Percentiles rank a stretch among this genome's conserved stretches.
phyloP scores from a whole-genome alignment of 2,797 vertebrate species.

The Borostomias antarcticus region DNA sequence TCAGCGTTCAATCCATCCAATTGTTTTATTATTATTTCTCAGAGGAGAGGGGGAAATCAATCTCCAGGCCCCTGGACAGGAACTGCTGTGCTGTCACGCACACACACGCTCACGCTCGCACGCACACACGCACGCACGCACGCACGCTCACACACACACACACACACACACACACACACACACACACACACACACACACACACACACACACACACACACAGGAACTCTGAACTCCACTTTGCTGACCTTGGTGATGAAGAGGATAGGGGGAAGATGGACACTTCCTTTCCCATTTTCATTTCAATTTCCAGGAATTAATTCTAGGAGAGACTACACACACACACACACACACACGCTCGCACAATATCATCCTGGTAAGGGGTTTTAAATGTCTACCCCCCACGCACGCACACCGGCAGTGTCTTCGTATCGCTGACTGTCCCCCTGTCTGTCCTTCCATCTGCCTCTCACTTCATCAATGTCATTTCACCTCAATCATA shows the following conservation, averaged over 20 bases:
- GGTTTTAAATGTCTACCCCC: conserved; percentile 48
- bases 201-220: not conserved
- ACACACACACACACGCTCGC: conserved; percentile 11
- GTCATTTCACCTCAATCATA: not conserved
- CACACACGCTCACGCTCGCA: conserved; percentile 13
- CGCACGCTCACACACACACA: not conserved
- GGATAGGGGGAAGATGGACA: conserved; percentile 27
- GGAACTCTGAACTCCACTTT: conserved; percentile 23
- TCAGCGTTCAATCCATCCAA: not conserved
- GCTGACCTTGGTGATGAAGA: conserved; percentile 68
- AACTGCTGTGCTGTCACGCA: not conserved
- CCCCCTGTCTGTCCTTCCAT: not conserved
- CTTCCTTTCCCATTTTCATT: conserved; percentile 60
- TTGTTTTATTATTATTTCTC: not conserved
- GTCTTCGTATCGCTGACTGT: not conserved
- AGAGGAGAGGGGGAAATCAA: not conserved
- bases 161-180: not conserved
- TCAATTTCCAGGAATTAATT: conserved; percentile 74
- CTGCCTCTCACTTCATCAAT: not conserved
- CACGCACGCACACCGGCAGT: conserved; percentile 11
- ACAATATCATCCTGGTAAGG: conserved; percentile 34
- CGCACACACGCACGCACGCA: no score
- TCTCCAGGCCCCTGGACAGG: not conserved
- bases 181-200: not conserved
- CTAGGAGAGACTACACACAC: conserved; percentile 60